These are phyloP conservation scores for Tetramorium parvispinum DNA, from an alignment of 1,140 invertebrate species.

Conservation along the genomic window DNA sequence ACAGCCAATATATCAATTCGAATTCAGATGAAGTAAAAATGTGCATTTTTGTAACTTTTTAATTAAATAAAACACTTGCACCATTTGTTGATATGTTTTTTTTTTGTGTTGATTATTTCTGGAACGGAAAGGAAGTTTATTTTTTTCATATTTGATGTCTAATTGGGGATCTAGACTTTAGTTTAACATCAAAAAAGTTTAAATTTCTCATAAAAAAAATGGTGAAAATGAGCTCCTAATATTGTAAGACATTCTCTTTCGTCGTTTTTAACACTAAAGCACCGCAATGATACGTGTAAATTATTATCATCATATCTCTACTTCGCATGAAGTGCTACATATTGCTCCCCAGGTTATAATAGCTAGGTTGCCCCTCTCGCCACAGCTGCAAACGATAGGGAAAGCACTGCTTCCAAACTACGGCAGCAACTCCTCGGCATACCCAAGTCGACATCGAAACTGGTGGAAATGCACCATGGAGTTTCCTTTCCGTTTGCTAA, in stretches of 20 bases:
- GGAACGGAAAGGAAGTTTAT: no score
- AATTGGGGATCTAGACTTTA: no score
- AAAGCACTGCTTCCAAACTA: conserved; percentile 49
- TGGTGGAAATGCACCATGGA: conserved; percentile 39
- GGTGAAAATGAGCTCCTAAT: no score
- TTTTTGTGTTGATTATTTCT: no score
- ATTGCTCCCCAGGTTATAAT: conserved; percentile 27
- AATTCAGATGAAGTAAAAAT: no score
- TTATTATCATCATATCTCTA: conserved; percentile 41
- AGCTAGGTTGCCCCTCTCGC: not conserved
- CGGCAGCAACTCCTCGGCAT: conserved; percentile 22
- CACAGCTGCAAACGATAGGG: conserved; percentile 35
- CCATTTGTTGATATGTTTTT: no score
- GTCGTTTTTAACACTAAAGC: not conserved
- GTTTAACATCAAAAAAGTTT: no score
- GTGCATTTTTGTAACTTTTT: no score
- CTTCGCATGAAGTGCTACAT: conserved; percentile 23
- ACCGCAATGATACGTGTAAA: conserved; percentile 4
- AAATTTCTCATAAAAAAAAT: no score
- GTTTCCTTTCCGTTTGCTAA: conserved; percentile 55
- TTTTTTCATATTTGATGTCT: no score
- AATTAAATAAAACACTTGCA: no score
- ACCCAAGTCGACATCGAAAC: conserved; percentile 53
- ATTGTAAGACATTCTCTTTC: not conserved
- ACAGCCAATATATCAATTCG: no score